Conservation (phyloP, 2,797 vertebrate species). For the Pantherophis alleghaniensis region DNA sequence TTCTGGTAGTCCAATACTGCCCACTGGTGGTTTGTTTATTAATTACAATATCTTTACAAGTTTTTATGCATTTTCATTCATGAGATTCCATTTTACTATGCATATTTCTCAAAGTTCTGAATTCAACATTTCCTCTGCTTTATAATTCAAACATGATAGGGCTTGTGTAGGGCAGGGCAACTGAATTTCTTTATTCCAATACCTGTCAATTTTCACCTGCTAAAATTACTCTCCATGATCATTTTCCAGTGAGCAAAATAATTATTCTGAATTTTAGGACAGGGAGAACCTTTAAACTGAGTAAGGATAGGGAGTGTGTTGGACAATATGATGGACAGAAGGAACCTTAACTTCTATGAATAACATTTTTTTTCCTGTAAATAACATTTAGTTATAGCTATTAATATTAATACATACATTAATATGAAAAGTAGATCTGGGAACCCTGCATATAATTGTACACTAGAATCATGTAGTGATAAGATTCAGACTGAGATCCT, state of each 20-base stretch:
- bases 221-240: neutral
- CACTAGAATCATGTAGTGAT: neutral
- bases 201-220: neutral
- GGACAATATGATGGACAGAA: too few relatives aligned
- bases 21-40: slow-evolving; percentile 17
- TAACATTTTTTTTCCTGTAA: neutral
- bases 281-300: neutral
- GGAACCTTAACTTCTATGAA: neutral
- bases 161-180: neutral
- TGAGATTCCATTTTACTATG: neutral
- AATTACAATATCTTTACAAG: neutral
- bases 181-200: neutral
- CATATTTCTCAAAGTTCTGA: neutral
- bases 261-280: neutral
- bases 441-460: neutral
- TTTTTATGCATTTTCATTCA: neutral
- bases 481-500: neutral
- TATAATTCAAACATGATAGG: neutral
- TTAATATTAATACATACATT: too few relatives aligned
- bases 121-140: neutral
- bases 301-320: neutral
- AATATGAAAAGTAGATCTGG: neutral
- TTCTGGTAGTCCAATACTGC: slow-evolving; percentile 22
- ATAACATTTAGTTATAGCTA: neutral
- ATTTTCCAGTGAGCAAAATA: neutral